phyloP scores from a whole-genome alignment of 2,797 vertebrate species.

The Cynodonichthys magdalenae region DNA sequence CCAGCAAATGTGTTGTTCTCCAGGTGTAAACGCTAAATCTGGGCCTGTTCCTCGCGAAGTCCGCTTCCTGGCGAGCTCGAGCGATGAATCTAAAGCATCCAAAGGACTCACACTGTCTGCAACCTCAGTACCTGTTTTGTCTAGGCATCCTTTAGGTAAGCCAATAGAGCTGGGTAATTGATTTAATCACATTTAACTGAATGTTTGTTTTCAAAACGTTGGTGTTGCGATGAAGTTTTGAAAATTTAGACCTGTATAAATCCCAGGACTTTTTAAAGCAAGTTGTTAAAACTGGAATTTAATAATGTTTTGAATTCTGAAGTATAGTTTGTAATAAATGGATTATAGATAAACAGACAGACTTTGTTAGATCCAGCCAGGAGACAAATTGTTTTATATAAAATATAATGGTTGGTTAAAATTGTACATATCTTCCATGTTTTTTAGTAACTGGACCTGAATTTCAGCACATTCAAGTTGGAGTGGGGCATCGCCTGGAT shows the following conservation, averaged over 20 bases:
- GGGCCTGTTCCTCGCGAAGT: constrained; percentile 65
- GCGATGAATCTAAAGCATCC: constrained; percentile 43
- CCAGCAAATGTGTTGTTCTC: background rate
- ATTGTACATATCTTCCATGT: background rate
- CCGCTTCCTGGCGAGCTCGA: constrained; percentile 74
- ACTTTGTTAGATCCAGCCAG: no score
- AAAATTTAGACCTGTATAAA: no score
- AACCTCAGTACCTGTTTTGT: constrained; percentile 79
- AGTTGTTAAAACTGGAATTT: no score
- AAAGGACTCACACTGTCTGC: constrained; percentile 74
- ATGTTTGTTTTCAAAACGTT: no score
- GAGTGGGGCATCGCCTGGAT: constrained; percentile 90
- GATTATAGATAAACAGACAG: no score
- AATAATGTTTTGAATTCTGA: no score
- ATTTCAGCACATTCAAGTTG: constrained; percentile 82
- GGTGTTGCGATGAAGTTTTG: no score
- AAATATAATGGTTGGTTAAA: background rate
- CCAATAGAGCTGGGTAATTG: background rate
- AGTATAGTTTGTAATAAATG: no score
- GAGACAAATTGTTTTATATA: no score
- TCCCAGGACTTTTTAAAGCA: no score
- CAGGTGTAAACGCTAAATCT: constrained; percentile 84
- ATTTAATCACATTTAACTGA: no score
- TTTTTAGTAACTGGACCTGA: constrained; percentile 86
- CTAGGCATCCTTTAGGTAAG: constrained; percentile 87